Percentiles rank a stretch among this genome's conserved stretches.
These are phyloP conservation scores for Amazona vittata DNA, from an alignment of 2,113 vertebrate genomes.

Conservation along the genomic window DNA sequence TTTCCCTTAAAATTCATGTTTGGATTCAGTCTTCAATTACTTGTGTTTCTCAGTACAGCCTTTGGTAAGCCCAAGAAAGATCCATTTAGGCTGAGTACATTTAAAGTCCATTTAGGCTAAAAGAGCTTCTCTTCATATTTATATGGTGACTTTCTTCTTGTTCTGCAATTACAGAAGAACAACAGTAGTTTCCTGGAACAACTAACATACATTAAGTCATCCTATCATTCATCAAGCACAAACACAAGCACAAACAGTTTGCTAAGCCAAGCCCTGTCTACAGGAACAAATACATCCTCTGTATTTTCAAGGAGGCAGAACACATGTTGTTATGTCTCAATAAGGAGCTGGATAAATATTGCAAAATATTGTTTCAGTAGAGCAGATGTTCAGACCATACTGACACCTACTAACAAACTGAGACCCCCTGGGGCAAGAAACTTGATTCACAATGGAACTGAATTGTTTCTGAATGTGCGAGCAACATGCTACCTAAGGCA, in stretches of 20 bases:
- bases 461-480: neutral
- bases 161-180: neutral
- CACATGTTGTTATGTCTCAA: neutral
- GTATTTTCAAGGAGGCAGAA: neutral
- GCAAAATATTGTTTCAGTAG: conserved; percentile 36
- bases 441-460: neutral
- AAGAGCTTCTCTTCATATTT: neutral
- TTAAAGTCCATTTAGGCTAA: neutral
- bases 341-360: conserved; percentile 47
- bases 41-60: neutral
- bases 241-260: neutral
- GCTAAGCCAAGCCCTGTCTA: neutral
- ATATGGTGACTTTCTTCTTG: neutral
- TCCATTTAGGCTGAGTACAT: neutral
- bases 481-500: neutral
- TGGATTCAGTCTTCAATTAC: neutral
- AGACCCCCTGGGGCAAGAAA: neutral
- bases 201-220: neutral
- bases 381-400: conserved; percentile 52
- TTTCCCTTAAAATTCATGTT: neutral
- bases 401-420: conserved; percentile 34
- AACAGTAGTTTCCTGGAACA: neutral
- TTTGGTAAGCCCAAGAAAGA: neutral
- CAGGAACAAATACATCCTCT: neutral
- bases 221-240: neutral